A percentile compares a stretch with the other conserved stretches of the same genome.
Conservation (phyloP, 2,113 vertebrate species). For the Phalacrocorax carbo region DNA sequence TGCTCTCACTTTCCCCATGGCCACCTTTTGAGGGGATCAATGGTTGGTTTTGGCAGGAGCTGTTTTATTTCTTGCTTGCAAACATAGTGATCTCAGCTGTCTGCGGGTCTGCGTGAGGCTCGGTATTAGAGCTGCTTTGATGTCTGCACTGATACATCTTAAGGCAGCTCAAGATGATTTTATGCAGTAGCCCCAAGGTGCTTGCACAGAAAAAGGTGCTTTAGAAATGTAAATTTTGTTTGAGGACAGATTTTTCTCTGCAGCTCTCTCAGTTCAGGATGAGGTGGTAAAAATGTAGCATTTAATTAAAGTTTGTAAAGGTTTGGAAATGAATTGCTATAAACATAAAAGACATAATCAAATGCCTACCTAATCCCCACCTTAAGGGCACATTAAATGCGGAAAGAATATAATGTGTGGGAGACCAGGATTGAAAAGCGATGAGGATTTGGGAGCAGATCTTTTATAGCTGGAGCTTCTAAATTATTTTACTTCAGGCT, state of each 20-base stretch:
- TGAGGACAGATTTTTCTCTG: conserved; percentile 40
- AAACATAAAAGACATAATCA: conserved; percentile 61
- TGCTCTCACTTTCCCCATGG: conserved; percentile 8
- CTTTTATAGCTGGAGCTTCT: conserved; percentile 20
- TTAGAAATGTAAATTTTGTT: conserved; percentile 54
- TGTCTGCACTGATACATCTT: conserved; percentile 52
- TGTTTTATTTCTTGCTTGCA: conserved; percentile 11
- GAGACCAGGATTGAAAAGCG: not conserved
- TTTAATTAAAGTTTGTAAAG: conserved; percentile 60
- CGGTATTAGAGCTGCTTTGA: conserved; percentile 57
- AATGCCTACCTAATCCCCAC: conserved; percentile 49
- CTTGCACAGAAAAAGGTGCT: conserved; percentile 40
- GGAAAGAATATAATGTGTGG: not conserved
- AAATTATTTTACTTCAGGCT: conserved; percentile 49
- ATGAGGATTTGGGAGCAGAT: conserved; percentile 28
- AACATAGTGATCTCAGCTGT: conserved; percentile 29
- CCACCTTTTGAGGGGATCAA: conserved; percentile 21
- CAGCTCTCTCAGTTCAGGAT: not conserved
- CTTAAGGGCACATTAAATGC: conserved; percentile 43
- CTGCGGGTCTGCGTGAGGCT: conserved; percentile 36
- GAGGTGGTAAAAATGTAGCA: not conserved
- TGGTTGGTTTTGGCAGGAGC: conserved; percentile 20
- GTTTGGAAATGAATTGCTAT: conserved; percentile 38
- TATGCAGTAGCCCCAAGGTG: conserved; percentile 16
- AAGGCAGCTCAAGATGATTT: conserved; percentile 52